phyloP scores from a whole-genome alignment of 2,797 vertebrate species.

The Aldrovandia affinis region DNA sequence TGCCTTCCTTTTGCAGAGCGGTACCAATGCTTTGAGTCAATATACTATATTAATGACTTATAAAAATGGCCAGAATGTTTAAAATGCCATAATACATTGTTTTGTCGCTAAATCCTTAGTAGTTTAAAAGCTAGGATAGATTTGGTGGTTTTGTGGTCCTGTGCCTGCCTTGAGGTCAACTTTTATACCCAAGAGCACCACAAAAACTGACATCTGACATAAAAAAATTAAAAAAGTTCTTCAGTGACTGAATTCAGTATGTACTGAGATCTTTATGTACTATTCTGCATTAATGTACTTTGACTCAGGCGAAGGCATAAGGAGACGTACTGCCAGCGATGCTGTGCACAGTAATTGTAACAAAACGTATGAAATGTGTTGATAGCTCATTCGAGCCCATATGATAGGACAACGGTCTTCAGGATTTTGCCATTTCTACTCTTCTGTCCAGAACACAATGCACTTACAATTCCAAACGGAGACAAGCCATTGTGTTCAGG shows the following conservation, averaged over 20 bases:
- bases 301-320: not conserved
- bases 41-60: not conserved
- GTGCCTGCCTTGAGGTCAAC: not conserved
- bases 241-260: not conserved
- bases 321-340: not conserved
- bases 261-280: not conserved
- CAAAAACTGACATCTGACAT: not conserved
- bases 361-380: not conserved
- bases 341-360: not conserved
- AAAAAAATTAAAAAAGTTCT: not conserved
- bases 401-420: not conserved
- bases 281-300: not conserved
- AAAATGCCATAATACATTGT: not conserved
- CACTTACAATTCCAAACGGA: conserved; percentile 83
- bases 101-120: not conserved
- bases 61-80: not conserved
- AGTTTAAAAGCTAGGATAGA: not conserved
- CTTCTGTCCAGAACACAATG: not conserved
- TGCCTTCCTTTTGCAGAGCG: too few species aligned
- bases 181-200: not conserved
- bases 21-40: not conserved
- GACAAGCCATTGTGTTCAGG: conserved; percentile 79
- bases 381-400: not conserved
- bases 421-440: not conserved
- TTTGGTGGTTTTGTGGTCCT: not conserved